phyloP scores from a whole-genome alignment of 2,797 vertebrate genomes.

The Mormyrus hasselquistii region DNA sequence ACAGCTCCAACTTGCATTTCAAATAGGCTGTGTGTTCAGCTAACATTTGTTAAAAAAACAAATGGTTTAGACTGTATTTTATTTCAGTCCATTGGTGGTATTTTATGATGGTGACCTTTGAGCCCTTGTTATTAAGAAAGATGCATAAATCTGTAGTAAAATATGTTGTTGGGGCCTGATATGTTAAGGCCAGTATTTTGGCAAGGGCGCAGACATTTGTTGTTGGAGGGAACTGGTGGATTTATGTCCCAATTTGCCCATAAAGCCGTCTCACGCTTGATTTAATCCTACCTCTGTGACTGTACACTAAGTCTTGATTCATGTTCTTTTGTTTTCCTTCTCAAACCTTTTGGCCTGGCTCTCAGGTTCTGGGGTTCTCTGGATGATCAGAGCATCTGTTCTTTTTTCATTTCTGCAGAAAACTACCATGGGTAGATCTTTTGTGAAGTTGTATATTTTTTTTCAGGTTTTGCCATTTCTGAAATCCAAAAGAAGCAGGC shows the following conservation, averaged over 20 bases:
- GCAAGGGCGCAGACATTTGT: not conserved
- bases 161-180: not conserved
- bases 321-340: not conserved
- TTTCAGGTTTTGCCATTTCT: slow-evolving; percentile 81
- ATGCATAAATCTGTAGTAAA: not conserved
- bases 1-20: not conserved
- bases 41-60: not conserved
- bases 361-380: not conserved
- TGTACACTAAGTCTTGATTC: slow-evolving; percentile 6
- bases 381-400: not conserved
- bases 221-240: slow-evolving; percentile 6
- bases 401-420: not conserved
- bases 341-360: not conserved
- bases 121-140: not conserved
- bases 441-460: not conserved
- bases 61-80: not conserved
- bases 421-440: not conserved
- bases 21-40: not conserved
- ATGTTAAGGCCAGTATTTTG: not conserved
- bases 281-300: slow-evolving; percentile 7
- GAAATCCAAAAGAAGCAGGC: slow-evolving; percentile 93
- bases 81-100: not conserved
- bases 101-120: not conserved
- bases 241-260: slow-evolving; percentile 3
- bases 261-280: slow-evolving; percentile 5